Percentiles rank a stretch among this genome's conserved stretches.
Conservation (phyloP, 2,888 invertebrate species). For the Platynereis dumerilii region DNA sequence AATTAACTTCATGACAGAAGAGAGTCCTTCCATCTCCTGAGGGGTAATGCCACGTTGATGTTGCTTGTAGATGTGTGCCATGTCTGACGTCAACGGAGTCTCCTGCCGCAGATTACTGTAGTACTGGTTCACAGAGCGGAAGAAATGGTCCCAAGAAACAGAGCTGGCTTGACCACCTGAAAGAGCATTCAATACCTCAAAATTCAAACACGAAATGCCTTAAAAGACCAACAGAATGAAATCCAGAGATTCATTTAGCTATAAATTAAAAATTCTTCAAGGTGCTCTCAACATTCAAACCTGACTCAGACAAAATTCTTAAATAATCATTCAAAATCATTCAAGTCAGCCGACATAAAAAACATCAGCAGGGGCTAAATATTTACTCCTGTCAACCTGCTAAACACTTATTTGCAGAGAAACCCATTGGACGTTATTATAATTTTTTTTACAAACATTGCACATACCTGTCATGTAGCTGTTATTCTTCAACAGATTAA, state of each 20-base stretch:
- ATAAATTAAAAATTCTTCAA: too few species aligned
- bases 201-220: not conserved
- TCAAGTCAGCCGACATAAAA: too few species aligned
- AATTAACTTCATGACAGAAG: conserved; percentile 80
- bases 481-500: conserved; percentile 77
- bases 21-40: conserved; percentile 83
- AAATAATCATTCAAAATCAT: too few species aligned
- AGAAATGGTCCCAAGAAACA: conserved; percentile 86
- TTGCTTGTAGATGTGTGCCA: conserved; percentile 58
- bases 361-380: too few species aligned
- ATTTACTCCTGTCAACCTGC: too few species aligned
- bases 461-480: conserved; percentile 49
- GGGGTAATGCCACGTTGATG: conserved; percentile 70
- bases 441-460: too few species aligned
- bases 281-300: too few species aligned
- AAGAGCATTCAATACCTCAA: not conserved
- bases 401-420: too few species aligned
- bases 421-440: too few species aligned
- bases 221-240: too few species aligned
- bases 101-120: conserved; percentile 66
- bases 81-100: conserved; percentile 70
- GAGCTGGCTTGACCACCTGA: conserved; percentile 64
- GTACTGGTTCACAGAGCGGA: conserved; percentile 74
- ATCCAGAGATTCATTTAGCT: too few species aligned
- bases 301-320: too few species aligned